phyloP scores from a whole-genome alignment of 2,888 invertebrate species.

The Eledona agricola region DNA sequence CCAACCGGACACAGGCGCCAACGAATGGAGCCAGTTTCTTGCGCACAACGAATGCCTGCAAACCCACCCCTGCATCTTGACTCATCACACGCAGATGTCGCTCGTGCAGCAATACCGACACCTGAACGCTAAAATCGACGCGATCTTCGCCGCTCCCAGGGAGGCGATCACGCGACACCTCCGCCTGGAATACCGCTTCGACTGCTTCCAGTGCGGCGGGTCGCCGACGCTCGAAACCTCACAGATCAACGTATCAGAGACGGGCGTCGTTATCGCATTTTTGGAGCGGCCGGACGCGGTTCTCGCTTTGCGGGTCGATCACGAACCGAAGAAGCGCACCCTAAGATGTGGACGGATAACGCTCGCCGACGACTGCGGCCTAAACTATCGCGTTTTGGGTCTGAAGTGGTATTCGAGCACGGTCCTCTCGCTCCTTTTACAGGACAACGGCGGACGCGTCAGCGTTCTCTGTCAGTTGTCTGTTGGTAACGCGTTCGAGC shows the following conservation, averaged over 20 bases:
- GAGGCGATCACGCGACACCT: conserved; percentile 73
- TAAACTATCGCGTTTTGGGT: conserved; percentile 69
- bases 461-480: conserved; percentile 53
- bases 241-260: conserved; percentile 62
- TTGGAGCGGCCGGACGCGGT: conserved; percentile 63
- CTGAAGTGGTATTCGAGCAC: conserved; percentile 79
- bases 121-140: conserved; percentile 72
- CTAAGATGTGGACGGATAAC: conserved; percentile 67
- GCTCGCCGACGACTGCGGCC: conserved; percentile 60
- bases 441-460: conserved; percentile 63
- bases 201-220: conserved; percentile 52
- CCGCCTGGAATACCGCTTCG: conserved; percentile 65
- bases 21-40: conserved; percentile 81
- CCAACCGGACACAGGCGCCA: conserved; percentile 74
- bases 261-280: conserved; percentile 65
- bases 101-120: conserved; percentile 82
- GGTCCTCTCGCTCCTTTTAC: conserved; percentile 75
- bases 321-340: conserved; percentile 55
- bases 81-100: conserved; percentile 78
- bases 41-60: conserved; percentile 76
- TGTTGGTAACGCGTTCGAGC: conserved; percentile 54
- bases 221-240: too few species aligned
- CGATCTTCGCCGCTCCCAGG: conserved; percentile 74
- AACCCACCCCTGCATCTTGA: conserved; percentile 77
- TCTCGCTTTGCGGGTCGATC: conserved; percentile 64